Percentiles rank a stretch among this genome's conserved stretches.
phyloP scores from a whole-genome alignment of 2,113 vertebrate genomes.

The Pongo pygmaeus region DNA sequence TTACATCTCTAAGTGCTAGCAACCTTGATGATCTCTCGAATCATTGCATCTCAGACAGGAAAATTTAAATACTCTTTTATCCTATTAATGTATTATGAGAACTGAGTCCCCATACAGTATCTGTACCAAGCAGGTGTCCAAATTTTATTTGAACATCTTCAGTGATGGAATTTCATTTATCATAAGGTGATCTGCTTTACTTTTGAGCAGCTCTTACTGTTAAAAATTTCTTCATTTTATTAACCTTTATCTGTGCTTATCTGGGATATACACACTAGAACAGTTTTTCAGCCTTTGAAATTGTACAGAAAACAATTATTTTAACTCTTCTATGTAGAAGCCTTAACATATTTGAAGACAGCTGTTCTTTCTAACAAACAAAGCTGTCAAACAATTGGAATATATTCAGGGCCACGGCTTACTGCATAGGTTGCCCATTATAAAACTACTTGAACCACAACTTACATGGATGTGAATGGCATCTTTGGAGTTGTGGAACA shows the following conservation, averaged over 20 bases:
- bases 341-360: constrained; percentile 22
- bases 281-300: background rate
- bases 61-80: background rate
- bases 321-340: background rate
- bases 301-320: background rate
- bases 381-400: background rate
- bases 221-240: background rate
- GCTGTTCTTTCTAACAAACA: background rate
- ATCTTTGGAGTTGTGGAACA: background rate
- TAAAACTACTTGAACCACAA: background rate
- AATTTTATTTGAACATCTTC: background rate
- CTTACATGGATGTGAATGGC: background rate
- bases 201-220: background rate
- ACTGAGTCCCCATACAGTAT: background rate
- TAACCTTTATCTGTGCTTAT: background rate
- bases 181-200: background rate
- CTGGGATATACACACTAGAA: background rate
- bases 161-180: background rate
- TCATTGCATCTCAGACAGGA: background rate
- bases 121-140: background rate
- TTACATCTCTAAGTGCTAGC: constrained; percentile 3
- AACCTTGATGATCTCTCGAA: constrained; percentile 3
- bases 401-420: background rate
- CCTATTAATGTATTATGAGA: background rate
- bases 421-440: background rate